Base-by-base conservation (phyloP, 2,888 invertebrate species). In the Drosophila affinis region DNA sequence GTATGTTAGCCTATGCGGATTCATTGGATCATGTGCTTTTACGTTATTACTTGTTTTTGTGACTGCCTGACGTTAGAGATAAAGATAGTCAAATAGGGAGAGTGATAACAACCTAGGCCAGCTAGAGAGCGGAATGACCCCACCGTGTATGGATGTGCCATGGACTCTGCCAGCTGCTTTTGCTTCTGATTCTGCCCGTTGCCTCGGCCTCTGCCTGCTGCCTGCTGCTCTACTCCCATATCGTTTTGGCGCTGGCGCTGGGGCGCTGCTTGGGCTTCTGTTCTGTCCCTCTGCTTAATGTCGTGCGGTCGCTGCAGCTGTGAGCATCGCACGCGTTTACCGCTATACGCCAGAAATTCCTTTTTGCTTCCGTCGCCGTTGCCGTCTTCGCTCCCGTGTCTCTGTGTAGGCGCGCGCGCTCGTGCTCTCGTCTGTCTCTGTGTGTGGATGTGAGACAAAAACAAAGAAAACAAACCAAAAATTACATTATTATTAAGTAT, bases 251-350 rank as follows among this genome's bases (percentile, higher is more conserved):
- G 39, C 39, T 39, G 34, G 34, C 14, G 34, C 34, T 39, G 39
- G 53, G 27, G 44, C 44, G 55, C 32, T 54, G 53, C 48, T 52
- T 57, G 69, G 69, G 70, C 80, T 39, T 39, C 39, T 39, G 39
- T 39, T 39, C 39, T 39, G 39, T 39, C 39, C 39, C 39, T 39
- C 39, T 39, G 39, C 39, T 39, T 39, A 78, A 80, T 84, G 81
- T 86, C 76, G 76, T 83, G 78, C 83, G 84, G 79, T 77, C 75
- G 79, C 87, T 84, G 84, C 83, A 86, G 87, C 83, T 81, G 77
- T 83, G 71, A 82, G 87, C 83, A 84, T 84, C 77, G 80, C 81
- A 72, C 72, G 74, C 74, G 80, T 70, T 77, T 71, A 79, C 71
- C 78, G 68, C 63, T 68, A 39, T 14, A 39, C 39, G 39, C 39